Percentiles rank a stretch among this genome's conserved stretches.
Evolutionary conservation across 2,888 invertebrate genomes (phyloP).

Genomic region (Liodrosophila aerea): DNA sequence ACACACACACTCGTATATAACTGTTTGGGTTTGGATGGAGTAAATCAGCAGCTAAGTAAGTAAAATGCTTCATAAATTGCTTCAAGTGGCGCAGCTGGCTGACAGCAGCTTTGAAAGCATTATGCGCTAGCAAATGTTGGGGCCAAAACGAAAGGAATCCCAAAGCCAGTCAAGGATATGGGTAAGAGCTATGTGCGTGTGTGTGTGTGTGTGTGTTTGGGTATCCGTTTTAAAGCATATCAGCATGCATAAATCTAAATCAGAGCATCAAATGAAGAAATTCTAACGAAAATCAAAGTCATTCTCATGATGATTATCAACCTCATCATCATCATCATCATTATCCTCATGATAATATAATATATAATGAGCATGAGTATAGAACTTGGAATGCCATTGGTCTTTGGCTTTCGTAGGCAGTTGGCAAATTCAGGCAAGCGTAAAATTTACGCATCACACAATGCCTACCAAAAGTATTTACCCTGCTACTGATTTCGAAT

Average conservation of each 20-base stretch:
- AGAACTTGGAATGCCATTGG: constrained; percentile 27
- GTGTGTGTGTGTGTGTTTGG: constrained; percentile 27
- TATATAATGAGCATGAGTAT: neutral
- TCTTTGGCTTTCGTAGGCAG: constrained; percentile 30
- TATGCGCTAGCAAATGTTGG: constrained; percentile 52
- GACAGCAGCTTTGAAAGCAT: constrained; percentile 63
- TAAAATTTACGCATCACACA: constrained; percentile 61
- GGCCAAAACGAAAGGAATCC: too few relatives aligned
- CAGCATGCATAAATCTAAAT: constrained; percentile 67
- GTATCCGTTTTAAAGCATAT: constrained; percentile 57
- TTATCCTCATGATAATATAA: constrained; percentile 30
- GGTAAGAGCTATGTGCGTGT: constrained; percentile 3
- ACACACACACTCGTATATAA: constrained; percentile 5
- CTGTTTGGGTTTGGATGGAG: constrained; percentile 42
- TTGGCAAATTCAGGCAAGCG: constrained; percentile 50
- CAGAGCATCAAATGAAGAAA: constrained; percentile 57
- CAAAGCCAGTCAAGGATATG: constrained; percentile 36
- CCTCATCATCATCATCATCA: constrained; percentile 22
- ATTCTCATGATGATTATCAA: constrained; percentile 28
- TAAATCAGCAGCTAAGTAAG: constrained; percentile 76
- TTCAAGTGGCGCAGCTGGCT: constrained; percentile 73
- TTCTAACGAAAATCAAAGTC: constrained; percentile 68
- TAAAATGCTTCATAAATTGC: constrained; percentile 78
- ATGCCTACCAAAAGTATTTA: constrained; percentile 46
- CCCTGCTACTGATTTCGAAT: constrained; percentile 42